Conservation (phyloP, 2,797 vertebrate genomes). For the Pteropus rufus region DNA sequence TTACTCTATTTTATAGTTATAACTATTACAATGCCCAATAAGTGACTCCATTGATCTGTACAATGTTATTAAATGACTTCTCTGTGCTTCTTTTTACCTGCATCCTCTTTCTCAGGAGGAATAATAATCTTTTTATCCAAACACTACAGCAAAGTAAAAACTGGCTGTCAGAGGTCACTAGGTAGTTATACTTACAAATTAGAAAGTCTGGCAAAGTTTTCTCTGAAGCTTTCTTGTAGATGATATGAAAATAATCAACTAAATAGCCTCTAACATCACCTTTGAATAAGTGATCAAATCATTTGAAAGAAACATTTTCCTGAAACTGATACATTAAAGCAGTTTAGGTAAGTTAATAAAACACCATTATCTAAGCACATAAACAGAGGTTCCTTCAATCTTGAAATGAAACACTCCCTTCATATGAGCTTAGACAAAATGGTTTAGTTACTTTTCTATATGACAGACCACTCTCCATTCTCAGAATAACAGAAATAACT, state of each 20-base stretch:
- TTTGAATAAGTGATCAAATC: slow-evolving; percentile 32
- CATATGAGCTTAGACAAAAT: slow-evolving; percentile 21
- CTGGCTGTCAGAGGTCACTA: not conserved
- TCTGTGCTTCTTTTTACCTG: not conserved
- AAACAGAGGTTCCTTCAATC: not conserved
- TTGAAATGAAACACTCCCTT: not conserved
- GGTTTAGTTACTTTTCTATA: not conserved
- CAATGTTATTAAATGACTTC: not conserved
- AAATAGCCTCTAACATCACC: not conserved
- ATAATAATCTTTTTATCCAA: not conserved
- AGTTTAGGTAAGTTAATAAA: slow-evolving; percentile 43
- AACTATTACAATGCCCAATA: not conserved
- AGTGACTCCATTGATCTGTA: not conserved
- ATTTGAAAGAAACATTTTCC: slow-evolving; percentile 42
- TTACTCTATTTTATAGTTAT: not conserved
- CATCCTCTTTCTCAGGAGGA: slow-evolving; percentile 7
- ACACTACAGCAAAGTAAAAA: not conserved
- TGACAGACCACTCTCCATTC: not conserved
- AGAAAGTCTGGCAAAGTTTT: not conserved
- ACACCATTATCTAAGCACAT: not conserved
- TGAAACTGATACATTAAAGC: slow-evolving; percentile 42
- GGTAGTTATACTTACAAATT: slow-evolving; percentile 40
- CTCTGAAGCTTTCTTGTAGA: not conserved
- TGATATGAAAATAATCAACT: slow-evolving; percentile 52
- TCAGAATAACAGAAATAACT: slow-evolving; percentile 35